Evolutionary conservation across 2,113 vertebrate species (phyloP).

Genomic region (Alexandromys fortis): DNA sequence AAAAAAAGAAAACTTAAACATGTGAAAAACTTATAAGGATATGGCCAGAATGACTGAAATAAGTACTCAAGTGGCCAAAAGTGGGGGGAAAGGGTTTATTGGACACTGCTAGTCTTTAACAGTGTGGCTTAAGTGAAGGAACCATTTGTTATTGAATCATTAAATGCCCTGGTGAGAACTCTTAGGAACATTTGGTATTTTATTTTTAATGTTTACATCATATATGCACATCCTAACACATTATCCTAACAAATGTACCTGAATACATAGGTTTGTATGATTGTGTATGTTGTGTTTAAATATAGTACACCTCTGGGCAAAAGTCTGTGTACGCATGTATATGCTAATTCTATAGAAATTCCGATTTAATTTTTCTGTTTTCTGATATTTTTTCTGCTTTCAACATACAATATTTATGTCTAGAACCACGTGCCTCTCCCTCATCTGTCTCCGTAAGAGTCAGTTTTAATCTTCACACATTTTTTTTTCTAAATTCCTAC

Average conservation of each 20-base stretch:
- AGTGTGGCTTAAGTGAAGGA: background rate
- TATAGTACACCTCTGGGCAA: background rate
- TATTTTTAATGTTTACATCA: background rate
- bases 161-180: background rate
- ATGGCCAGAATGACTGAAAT: background rate
- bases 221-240: background rate
- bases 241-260: background rate
- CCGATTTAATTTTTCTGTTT: background rate
- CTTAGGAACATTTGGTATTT: background rate
- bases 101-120: background rate
- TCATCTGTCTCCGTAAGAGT: background rate
- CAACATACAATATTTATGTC: background rate
- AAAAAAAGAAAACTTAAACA: background rate
- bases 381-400: background rate
- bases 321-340: background rate
- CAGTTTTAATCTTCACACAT: background rate
- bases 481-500: background rate
- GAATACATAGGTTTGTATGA: too few relatives aligned
- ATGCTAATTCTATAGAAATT: background rate
- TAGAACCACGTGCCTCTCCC: background rate
- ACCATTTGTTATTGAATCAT: background rate
- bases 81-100: rapidly evolving
- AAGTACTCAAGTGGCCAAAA: background rate
- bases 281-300: background rate
- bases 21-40: background rate